Evolutionary conservation across 2,113 vertebrate species (phyloP).

Genomic region (Notarius quadriscutis): DNA sequence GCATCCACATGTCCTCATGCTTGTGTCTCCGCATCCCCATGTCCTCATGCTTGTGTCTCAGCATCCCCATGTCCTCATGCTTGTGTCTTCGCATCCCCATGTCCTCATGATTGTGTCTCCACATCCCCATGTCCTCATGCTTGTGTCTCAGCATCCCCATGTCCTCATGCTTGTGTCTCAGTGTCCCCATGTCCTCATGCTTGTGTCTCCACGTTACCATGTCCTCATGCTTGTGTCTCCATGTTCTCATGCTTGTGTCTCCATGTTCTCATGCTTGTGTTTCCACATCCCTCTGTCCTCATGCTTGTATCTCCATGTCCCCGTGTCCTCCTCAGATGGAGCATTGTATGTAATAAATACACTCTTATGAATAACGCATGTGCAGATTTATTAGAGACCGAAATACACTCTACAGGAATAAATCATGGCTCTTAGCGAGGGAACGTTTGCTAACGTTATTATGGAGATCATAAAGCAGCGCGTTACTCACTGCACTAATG

Average conservation of each 20-base stretch:
- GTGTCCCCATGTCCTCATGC: background rate
- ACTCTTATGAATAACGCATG: background rate
- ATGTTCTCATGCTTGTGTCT: no score
- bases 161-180: background rate
- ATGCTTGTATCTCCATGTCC: background rate
- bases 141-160: no score
- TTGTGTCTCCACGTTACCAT: no score
- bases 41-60: background rate
- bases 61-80: background rate
- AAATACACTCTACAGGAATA: background rate
- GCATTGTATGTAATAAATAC: conserved; percentile 6
- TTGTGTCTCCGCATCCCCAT: background rate
- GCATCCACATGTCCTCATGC: no score
- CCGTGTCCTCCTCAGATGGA: background rate
- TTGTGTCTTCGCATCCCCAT: background rate
- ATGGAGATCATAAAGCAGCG: background rate
- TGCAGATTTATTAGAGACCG: conserved; percentile 14
- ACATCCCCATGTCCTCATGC: no score
- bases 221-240: no score
- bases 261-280: no score
- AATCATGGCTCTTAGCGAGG: background rate
- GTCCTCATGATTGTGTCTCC: background rate
- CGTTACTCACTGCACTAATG: no score
- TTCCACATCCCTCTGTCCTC: background rate
- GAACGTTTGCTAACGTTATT: background rate